Evolutionary conservation across 1,140 invertebrate genomes (phyloP).

Genomic region (Drosophila sp.): DNA sequence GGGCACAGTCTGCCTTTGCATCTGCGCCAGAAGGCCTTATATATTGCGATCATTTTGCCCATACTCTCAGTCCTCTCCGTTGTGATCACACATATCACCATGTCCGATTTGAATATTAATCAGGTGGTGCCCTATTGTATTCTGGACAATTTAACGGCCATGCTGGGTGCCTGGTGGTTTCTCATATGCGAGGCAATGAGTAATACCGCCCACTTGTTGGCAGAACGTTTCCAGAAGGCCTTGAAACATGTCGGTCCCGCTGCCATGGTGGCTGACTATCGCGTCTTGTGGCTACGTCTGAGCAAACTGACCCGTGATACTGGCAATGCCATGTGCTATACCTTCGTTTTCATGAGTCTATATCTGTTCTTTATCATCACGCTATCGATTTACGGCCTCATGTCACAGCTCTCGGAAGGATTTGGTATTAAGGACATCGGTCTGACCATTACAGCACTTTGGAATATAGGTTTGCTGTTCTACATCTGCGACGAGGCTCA

Average conservation of each 20-base stretch:
- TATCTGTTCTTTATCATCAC: constrained; percentile 88
- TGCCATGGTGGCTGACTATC: constrained; percentile 86
- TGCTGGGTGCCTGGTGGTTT: constrained; percentile 87
- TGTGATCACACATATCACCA: constrained; percentile 86
- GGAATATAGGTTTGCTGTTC: constrained; percentile 86
- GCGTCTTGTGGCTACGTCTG: constrained; percentile 86
- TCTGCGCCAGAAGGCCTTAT: constrained; percentile 83
- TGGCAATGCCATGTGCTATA: constrained; percentile 86
- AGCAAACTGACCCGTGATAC: constrained; percentile 86
- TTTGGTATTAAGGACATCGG: constrained; percentile 88
- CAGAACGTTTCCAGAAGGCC: constrained; percentile 87
- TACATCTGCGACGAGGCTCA: constrained; percentile 88
- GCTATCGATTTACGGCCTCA: constrained; percentile 87
- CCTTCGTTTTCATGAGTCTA: constrained; percentile 86
- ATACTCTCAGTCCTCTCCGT: constrained; percentile 86
- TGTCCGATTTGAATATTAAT: constrained; percentile 86
- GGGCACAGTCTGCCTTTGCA: constrained; percentile 83
- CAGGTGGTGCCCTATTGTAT: constrained; percentile 87
- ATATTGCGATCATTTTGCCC: constrained; percentile 85
- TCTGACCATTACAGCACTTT: constrained; percentile 86
- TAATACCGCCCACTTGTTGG: constrained; percentile 85
- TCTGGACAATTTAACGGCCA: constrained; percentile 86
- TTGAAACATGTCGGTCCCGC: constrained; percentile 87
- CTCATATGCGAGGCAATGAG: constrained; percentile 86
- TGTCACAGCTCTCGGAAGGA: constrained; percentile 87